Base-by-base conservation (phyloP, 2,797 vertebrate species). In the Glossophaga mutica region DNA sequence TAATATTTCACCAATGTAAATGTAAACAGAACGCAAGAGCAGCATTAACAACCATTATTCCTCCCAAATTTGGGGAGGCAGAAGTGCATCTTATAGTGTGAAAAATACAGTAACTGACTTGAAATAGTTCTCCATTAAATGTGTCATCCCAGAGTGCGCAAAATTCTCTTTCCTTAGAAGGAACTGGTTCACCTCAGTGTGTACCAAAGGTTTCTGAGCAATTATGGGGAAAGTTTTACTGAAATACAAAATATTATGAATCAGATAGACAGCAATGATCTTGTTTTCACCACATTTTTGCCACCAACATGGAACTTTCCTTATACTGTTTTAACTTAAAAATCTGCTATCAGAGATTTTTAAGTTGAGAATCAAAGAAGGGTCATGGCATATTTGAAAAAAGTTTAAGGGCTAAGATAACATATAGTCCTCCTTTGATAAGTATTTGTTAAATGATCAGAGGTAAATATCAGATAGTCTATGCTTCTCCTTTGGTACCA, bases 261-360 rank as follows among this genome's bases (percentile, higher is more conserved):
- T 87, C 42, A 91, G 62, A 42, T 6, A 32, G 24, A 83, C 65
- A 89, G 79, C 18, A 87, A 24, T 82, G 19, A 90, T 84, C 8
- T 46, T 92, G 59, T 85, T 95, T 94, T 82, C 34, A 78, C 5
- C 34, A 57, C 29, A 83, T 76, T 42, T 93, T 95, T 82, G 24
- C 55, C 82, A 87, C 32, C 67, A 84, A 5, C 12, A 18, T 32
- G n/a, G 42, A 32, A 59, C 9, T 79, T 95, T 62, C 34, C 10
- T 93, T 81, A 24, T 46, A 22, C 2, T 4, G 44, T 68, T 89
- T 92, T 89, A 24, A 37, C 26, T 81, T 77, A 83, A 73, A 91
- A 85, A 37, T 42, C 48, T 65, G 21, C 50, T 9, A 18, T 88
- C 50, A 79, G n/a, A n/a, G n/a, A n/a, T n/a, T n/a, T n/a, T n/a